Evolutionary conservation across 2,797 vertebrate species (phyloP).

Genomic region (Smutsia gigantea): DNA sequence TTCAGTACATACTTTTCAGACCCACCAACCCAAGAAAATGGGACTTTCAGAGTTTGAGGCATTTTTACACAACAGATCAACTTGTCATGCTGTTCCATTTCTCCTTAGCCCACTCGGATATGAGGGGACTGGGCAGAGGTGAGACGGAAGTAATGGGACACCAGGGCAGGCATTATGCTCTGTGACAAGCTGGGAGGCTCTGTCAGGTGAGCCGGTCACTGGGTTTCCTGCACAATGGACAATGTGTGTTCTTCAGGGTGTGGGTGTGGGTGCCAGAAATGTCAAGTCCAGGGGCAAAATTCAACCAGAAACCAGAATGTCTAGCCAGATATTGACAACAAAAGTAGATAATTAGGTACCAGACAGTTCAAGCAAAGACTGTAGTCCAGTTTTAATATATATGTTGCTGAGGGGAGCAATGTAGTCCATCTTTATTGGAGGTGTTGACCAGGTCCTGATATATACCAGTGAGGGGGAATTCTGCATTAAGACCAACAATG

Average conservation of each 20-base stretch:
- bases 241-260: conserved; percentile 34
- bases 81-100: not conserved
- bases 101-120: not conserved
- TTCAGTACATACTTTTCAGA: not conserved
- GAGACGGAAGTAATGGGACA: not conserved
- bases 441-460: not conserved
- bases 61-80: not conserved
- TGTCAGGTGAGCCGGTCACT: not conserved
- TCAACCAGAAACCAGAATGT: not conserved
- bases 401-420: not conserved
- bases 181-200: not conserved
- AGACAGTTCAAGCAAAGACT: not conserved
- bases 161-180: not conserved
- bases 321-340: not conserved
- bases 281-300: conserved; percentile 36
- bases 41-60: not conserved
- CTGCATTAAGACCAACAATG: not conserved
- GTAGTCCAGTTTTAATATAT: not conserved
- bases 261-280: conserved; percentile 24
- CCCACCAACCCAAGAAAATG: not conserved
- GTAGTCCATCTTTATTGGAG: not conserved
- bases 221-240: conserved; percentile 20
- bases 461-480: conserved; percentile 14
- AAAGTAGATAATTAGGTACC: conserved; percentile 7
- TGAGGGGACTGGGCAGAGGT: not conserved